Conservation (phyloP, 2,888 invertebrate species). For the Eretmocerus hayati region DNA sequence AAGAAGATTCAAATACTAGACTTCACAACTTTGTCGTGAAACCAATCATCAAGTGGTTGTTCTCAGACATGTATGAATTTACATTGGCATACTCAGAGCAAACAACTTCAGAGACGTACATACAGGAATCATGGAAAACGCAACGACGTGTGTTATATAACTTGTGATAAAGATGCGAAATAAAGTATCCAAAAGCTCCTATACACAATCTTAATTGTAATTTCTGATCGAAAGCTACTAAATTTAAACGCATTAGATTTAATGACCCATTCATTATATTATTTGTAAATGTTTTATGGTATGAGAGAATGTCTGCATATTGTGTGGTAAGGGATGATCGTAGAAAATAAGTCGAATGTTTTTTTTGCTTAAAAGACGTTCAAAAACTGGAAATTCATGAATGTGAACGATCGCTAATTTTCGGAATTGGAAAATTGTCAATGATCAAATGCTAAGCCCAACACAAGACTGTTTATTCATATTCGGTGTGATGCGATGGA, state of each 20-base stretch:
- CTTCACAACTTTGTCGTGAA: too few relatives aligned
- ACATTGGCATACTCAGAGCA: too few relatives aligned
- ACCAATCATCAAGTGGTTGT: too few relatives aligned
- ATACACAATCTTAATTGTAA: conserved; percentile 28
- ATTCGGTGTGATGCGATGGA: conserved; percentile 32
- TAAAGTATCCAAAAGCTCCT: conserved; percentile 24
- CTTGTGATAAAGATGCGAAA: conserved; percentile 26
- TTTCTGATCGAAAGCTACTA: conserved; percentile 31
- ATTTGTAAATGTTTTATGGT: conserved; percentile 28
- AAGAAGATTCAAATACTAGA: too few relatives aligned
- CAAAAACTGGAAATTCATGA: too few relatives aligned
- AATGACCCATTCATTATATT: conserved; percentile 33
- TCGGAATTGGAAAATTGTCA: too few relatives aligned
- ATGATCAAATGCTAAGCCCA: conserved; percentile 35
- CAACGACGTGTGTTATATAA: conserved; percentile 23
- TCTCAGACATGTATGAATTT: too few relatives aligned
- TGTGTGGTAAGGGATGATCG: conserved; percentile 27
- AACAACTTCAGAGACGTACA: too few relatives aligned
- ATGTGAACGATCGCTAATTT: too few relatives aligned
- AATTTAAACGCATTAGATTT: conserved; percentile 26
- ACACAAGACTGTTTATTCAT: conserved; percentile 42
- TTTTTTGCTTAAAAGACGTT: conserved; percentile 2
- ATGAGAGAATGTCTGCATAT: conserved; percentile 28
- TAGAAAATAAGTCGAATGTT: not conserved
- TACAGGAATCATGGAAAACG: not conserved